phyloP scores from a whole-genome alignment of 2,888 invertebrate species.

The Caenorhabditis uteleia region DNA sequence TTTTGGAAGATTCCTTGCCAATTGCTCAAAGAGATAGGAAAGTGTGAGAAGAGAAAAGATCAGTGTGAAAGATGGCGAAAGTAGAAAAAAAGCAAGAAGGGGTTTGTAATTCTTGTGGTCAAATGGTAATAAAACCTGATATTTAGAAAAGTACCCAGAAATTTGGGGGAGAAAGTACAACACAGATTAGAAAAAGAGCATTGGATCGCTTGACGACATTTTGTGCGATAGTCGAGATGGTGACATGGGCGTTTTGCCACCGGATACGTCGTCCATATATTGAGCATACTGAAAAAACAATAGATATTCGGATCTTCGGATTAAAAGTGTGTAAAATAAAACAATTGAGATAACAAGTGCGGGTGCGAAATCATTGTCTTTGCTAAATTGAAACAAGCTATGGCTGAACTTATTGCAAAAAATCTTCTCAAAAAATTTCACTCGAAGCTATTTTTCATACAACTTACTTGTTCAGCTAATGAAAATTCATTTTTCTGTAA shows the following conservation, averaged over 20 bases:
- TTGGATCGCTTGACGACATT: slow-evolving; percentile 57
- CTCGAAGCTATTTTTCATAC: no score
- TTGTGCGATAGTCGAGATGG: slow-evolving; percentile 55
- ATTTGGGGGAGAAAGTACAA: neutral
- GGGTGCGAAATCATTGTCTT: no score
- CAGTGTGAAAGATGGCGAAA: no score
- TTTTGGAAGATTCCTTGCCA: no score
- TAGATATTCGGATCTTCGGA: slow-evolving; percentile 12
- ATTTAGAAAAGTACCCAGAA: slow-evolving; percentile 28
- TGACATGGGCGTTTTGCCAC: slow-evolving; percentile 51
- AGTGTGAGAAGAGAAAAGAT: no score
- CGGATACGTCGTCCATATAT: slow-evolving; percentile 59
- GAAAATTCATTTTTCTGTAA: slow-evolving; percentile 42
- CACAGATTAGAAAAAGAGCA: slow-evolving; percentile 53
- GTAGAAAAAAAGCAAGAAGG: no score
- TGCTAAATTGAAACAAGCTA: no score
- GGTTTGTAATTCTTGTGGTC: no score
- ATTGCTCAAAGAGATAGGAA: no score
- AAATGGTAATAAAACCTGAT: slow-evolving; percentile 37
- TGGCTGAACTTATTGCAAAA: no score
- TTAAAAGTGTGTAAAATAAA: slow-evolving; percentile 13
- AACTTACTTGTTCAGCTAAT: slow-evolving; percentile 39
- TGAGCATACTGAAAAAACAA: slow-evolving; percentile 57
- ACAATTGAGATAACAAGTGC: slow-evolving; percentile 1
- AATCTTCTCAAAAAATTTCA: neutral